Percentiles rank a stretch among this genome's conserved stretches.
Conservation (phyloP, 2,888 invertebrate species). For the Phania funesta region DNA sequence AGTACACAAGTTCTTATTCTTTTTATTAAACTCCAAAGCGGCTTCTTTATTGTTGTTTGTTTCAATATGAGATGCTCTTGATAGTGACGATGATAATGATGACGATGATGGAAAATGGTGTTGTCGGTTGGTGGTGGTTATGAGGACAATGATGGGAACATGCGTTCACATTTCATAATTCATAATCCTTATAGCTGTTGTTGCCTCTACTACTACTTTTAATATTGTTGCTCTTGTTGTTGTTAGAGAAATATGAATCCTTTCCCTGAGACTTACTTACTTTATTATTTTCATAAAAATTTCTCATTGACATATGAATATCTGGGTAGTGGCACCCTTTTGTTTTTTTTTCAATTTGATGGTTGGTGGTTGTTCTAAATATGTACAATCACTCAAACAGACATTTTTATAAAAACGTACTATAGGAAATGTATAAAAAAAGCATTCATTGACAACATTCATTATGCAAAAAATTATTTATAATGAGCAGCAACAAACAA, state of each 20-base stretch:
- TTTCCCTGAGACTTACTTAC: slow-evolving; percentile 53
- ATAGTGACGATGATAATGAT: slow-evolving; percentile 3
- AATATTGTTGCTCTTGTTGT: slow-evolving; percentile 37
- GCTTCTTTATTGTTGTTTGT: slow-evolving; percentile 47
- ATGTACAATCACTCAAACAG: slow-evolving; percentile 14
- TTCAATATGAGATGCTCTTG: slow-evolving; percentile 20
- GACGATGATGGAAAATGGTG: slow-evolving; percentile 16
- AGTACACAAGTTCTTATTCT: slow-evolving; percentile 6
- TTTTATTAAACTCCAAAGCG: slow-evolving; percentile 46
- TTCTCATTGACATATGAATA: slow-evolving; percentile 64
- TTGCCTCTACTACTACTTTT: slow-evolving; percentile 30
- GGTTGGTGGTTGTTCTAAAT: slow-evolving; percentile 60
- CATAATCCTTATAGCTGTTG: slow-evolving; percentile 52
- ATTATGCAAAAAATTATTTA: slow-evolving; percentile 69
- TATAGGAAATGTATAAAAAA: slow-evolving; percentile 14
- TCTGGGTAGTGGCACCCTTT: slow-evolving; percentile 60
- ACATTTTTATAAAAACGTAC: slow-evolving; percentile 5
- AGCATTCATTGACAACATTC: slow-evolving; percentile 69
- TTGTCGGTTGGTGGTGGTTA: slow-evolving; percentile 34
- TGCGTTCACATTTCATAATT: slow-evolving; percentile 62
- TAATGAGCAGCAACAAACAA: slow-evolving; percentile 67
- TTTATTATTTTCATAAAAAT: slow-evolving; percentile 44
- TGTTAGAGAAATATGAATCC: slow-evolving; percentile 60
- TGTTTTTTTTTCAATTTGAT: slow-evolving; percentile 47
- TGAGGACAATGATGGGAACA: slow-evolving; percentile 44